These are phyloP conservation scores for Andrena chrysosceles DNA, from an alignment of 2,888 invertebrate genomes.

Conservation along the genomic window DNA sequence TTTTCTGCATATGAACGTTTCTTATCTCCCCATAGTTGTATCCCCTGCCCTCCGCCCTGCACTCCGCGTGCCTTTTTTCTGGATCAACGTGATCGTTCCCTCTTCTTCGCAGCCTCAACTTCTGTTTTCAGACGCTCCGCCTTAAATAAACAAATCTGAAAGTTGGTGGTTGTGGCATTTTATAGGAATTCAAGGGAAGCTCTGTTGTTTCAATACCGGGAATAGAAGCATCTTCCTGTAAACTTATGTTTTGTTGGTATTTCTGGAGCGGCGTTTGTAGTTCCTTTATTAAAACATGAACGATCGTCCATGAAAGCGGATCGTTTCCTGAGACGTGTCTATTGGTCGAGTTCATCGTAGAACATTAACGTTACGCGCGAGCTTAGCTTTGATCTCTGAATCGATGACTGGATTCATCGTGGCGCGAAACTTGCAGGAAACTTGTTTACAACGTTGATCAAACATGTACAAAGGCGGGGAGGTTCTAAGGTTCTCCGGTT, in stretches of 20 bases:
- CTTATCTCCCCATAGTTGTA: constrained; percentile 14
- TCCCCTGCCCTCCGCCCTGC: not conserved
- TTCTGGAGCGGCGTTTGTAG: not conserved
- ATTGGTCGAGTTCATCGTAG: constrained; percentile 45
- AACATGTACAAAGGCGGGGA: constrained; percentile 19
- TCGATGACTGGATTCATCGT: constrained; percentile 53
- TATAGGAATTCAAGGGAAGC: not conserved
- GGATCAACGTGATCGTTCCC: constrained; percentile 13
- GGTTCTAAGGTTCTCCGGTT: constrained; percentile 5
- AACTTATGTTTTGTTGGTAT: not conserved
- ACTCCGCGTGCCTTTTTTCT: constrained; percentile 1
- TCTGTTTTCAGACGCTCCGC: not conserved
- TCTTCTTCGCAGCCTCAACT: not conserved
- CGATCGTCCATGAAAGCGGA: constrained; percentile 10
- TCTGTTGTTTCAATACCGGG: no score
- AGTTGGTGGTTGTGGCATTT: not conserved
- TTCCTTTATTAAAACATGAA: not conserved
- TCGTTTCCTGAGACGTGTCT: constrained; percentile 9
- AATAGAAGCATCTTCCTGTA: no score
- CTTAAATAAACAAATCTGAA: no score
- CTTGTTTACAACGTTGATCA: constrained; percentile 51
- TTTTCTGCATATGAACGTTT: constrained; percentile 43
- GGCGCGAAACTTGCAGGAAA: constrained; percentile 47
- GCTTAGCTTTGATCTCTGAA: constrained; percentile 55
- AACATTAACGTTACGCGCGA: constrained; percentile 41